Base-by-base conservation (phyloP, 2,888 invertebrate species). In the Xanthorhoe designata region DNA sequence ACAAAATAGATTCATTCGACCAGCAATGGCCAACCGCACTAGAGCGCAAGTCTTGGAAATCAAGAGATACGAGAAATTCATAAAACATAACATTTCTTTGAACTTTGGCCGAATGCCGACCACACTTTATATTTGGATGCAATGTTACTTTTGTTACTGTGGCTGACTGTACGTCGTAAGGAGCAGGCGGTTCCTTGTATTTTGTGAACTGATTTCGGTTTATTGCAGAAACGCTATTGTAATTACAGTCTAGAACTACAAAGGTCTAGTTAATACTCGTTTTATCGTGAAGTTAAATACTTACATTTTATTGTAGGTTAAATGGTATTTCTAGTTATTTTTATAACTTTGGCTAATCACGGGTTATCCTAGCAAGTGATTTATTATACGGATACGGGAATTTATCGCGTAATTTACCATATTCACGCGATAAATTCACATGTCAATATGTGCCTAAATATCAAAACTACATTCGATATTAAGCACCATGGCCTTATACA, bases 141-240 rank as follows among this genome's bases (percentile, higher is more conserved):
- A 32, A 7, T 32, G 32, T 32, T 0, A 32, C 32, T 13, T 10
- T 4, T 13, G 3, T 42, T 38, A 10, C 38, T 42, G 38, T 42
- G 13, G 38, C 38, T 42, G 13, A 42, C 38, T 42, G 38, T 42
- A 42, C 38, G 13, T 60, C 60, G 69, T 70, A 54, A 66, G 61
- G 17, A 65, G 24, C 73, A 70, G 58, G 65, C 70, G 71, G 70
- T 58, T 42, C 59, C 61, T 62, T 57, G 61, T 53, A 51, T 62
- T 61, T 56, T 56, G 54, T 54, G 57, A 59, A 66, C 62, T 42
- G 51, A 59, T 67, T 55, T 57, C 32, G 52, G 52, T 32, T 45
- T 54, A 54, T 49, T 35, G 15, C 29, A 18, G 3, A 45, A 52
- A 42, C 50, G 54, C 24, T 42, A 45, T 47, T 55, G 55, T 50